These are phyloP conservation scores for Entomobrya proxima DNA, from an alignment of 2,888 invertebrate species.

Conservation along the genomic window DNA sequence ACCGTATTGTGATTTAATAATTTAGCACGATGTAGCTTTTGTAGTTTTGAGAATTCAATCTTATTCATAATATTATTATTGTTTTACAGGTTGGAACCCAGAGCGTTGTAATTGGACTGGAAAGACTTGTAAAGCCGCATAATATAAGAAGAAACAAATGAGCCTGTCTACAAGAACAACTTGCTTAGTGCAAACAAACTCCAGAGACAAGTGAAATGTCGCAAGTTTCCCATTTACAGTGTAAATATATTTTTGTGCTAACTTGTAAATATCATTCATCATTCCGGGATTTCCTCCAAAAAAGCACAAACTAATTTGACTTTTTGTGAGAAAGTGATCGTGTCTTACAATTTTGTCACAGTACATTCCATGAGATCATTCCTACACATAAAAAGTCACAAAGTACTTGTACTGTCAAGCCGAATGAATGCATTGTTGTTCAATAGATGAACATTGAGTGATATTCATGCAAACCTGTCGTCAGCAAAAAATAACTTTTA, in stretches of 20 bases:
- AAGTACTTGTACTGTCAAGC: neutral
- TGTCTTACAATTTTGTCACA: slow-evolving; percentile 1
- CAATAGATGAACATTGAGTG: slow-evolving; percentile 2
- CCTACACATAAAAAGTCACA: slow-evolving; percentile 6
- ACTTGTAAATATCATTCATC: slow-evolving; percentile 3
- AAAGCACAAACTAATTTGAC: neutral
- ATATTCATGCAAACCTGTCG: slow-evolving; percentile 38
- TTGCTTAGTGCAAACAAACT: neutral
- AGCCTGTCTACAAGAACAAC: too few relatives aligned
- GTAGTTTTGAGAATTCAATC: too few relatives aligned
- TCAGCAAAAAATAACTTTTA: slow-evolving; percentile 12
- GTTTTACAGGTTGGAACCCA: too few relatives aligned
- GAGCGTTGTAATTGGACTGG: too few relatives aligned
- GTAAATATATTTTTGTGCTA: slow-evolving; percentile 1
- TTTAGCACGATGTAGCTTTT: too few relatives aligned
- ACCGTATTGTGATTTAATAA: too few relatives aligned
- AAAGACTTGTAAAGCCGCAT: too few relatives aligned
- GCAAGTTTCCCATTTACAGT: neutral
- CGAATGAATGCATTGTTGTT: neutral
- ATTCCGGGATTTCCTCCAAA: neutral
- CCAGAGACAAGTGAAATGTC: neutral
- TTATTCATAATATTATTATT: too few relatives aligned
- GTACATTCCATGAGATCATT: slow-evolving; percentile 17
- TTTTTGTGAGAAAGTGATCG: neutral
- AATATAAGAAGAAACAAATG: too few relatives aligned